These are phyloP conservation scores for Aphelocoma californica DNA, from an alignment of 2,797 vertebrate genomes.

Conservation along the genomic window DNA sequence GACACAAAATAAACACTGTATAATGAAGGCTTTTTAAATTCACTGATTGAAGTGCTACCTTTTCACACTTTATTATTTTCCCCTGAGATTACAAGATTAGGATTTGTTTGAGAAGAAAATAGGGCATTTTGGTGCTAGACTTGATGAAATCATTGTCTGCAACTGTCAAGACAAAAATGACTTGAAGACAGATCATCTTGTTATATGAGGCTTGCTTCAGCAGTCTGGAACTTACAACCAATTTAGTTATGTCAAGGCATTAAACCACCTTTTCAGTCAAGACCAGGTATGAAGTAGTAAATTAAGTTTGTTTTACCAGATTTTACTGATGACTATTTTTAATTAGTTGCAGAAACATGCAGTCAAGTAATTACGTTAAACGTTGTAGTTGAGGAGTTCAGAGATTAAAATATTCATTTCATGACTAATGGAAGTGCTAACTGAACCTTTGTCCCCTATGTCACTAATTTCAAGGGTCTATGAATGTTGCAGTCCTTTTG, in stretches of 20 bases:
- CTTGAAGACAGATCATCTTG: slow-evolving; percentile 67
- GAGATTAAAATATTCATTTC: not conserved
- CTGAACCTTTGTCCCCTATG: not conserved
- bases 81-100: slow-evolving; percentile 24
- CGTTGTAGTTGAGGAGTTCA: not conserved
- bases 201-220: slow-evolving; percentile 70
- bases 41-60: slow-evolving; percentile 11
- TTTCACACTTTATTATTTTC: not conserved
- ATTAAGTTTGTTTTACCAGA: not conserved
- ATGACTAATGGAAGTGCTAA: not conserved
- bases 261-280: slow-evolving; percentile 5
- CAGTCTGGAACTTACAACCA: slow-evolving; percentile 61
- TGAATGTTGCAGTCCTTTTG: not conserved
- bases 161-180: slow-evolving; percentile 71
- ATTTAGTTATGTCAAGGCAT: slow-evolving; percentile 54
- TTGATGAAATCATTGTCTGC: slow-evolving; percentile 47
- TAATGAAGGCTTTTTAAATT: not conserved
- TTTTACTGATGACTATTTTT: slow-evolving; percentile 9
- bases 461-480: not conserved
- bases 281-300: not conserved
- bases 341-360: slow-evolving; percentile 18
- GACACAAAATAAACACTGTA: not conserved
- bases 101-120: slow-evolving; percentile 51
- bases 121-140: slow-evolving; percentile 22
- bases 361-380: not conserved